Evolutionary conservation across 2,113 vertebrate genomes (phyloP).

Genomic region (Oryzias javanicus): DNA sequence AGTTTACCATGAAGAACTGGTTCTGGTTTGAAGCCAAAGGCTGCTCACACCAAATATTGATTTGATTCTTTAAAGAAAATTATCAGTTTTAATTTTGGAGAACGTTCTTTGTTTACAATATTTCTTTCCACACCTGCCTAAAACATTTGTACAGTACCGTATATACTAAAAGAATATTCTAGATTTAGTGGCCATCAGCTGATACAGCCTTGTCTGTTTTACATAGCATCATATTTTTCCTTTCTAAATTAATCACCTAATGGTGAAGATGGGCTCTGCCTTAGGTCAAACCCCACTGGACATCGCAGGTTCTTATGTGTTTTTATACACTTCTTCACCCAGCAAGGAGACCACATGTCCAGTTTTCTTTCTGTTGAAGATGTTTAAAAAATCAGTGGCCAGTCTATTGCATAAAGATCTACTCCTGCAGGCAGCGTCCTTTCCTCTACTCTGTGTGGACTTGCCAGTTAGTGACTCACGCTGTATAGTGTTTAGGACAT

Average conservation of each 20-base stretch:
- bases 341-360: constrained; percentile 39
- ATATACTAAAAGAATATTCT: too few species aligned
- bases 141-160: background rate
- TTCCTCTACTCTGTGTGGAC: constrained; percentile 58
- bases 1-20: too few species aligned
- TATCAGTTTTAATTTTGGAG: background rate
- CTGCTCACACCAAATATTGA: too few species aligned
- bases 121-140: background rate
- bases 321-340: constrained; percentile 50
- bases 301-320: constrained; percentile 56
- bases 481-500: constrained; percentile 64
- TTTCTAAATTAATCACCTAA: background rate
- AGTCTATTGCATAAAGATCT: constrained; percentile 59
- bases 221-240: too few species aligned
- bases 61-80: too few species aligned
- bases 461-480: constrained; percentile 63
- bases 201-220: too few species aligned
- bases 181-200: too few species aligned
- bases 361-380: constrained; percentile 60
- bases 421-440: constrained; percentile 62
- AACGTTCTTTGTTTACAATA: too few species aligned
- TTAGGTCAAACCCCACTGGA: constrained; percentile 29
- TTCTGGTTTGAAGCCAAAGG: too few species aligned
- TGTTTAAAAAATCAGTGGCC: constrained; percentile 47
- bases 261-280: constrained; percentile 19